Evolutionary conservation across 2,888 invertebrate species (phyloP).

Genomic region (Heliconius ismenius): DNA sequence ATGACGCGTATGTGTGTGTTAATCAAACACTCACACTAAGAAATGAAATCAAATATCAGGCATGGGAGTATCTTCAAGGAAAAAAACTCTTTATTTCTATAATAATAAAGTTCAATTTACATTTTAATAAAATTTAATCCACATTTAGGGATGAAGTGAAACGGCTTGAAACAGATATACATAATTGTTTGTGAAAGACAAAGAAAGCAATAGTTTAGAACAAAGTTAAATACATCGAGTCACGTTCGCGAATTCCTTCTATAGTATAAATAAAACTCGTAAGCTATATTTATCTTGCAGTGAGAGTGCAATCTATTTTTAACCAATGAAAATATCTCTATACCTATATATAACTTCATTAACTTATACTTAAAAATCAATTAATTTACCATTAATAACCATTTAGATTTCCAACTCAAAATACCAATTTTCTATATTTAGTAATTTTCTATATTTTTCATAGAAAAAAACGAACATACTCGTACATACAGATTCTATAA

Average conservation of each 20-base stretch:
- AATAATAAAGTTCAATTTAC: constrained; percentile 33
- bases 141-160: constrained; percentile 55
- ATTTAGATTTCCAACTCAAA: neutral
- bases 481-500: neutral
- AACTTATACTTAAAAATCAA: neutral
- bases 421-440: too few species aligned
- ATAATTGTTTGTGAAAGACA: constrained; percentile 45
- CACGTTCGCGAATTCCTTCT: constrained; percentile 30
- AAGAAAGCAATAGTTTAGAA: constrained; percentile 44
- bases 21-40: constrained; percentile 68
- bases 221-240: constrained; percentile 34
- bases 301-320: constrained; percentile 20
- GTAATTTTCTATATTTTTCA: neutral
- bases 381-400: neutral
- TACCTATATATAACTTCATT: neutral
- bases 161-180: constrained; percentile 49
- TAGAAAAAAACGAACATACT: neutral
- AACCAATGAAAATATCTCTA: neutral
- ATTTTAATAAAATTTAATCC: constrained; percentile 40
- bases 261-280: constrained; percentile 25
- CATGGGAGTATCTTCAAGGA: constrained; percentile 22
- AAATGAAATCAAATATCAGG: constrained; percentile 29
- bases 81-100: constrained; percentile 43
- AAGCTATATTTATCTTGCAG: constrained; percentile 22
- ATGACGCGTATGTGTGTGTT: constrained; percentile 50